Base-by-base conservation (phyloP, 2,797 vertebrate genomes). In the Loris lydekkerianus region DNA sequence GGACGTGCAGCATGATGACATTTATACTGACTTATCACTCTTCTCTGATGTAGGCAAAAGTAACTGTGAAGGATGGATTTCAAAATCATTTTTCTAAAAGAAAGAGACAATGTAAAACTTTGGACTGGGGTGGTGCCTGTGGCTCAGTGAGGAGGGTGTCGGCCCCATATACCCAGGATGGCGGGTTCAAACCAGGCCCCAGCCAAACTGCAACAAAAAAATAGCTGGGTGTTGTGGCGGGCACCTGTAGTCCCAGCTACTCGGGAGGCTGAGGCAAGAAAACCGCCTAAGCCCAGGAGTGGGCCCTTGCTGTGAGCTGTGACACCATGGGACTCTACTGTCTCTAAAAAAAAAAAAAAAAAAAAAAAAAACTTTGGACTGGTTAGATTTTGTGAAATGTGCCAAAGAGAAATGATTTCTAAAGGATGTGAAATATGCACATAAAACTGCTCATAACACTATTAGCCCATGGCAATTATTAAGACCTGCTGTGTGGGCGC, bases 11-110 rank as follows among this genome's bases (percentile, higher is more conserved):
- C 49, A 14, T 3, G 46, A 46, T 53, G 49, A 53, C 4, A 53
- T 46, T 46, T 46, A 0, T 13, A 0, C 3, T 2, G 0, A 9
- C 23, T 43, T 11, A 5, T 10, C 10, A 3, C 0, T 27, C n/a
- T 18, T 61, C 60, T 46, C 91, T 4, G 67, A 15, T 1, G 11
- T 2, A 14, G 46, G 37, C 58, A n/a, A 10, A 75, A 20, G 67
- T 1, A 7, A 25, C 49, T 1, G 2, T 5, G 40, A 3, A 10
- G 80, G 46, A 46, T 1, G 0, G 65, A 10, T 18, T 29, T 34
- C 7, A 10, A 0, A 21, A n/a, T 18, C 73, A n/a, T 72, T 46
- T 49, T 25, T 63, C 34, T n/a, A 0, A 75, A 18, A 49, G 80
- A 34, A 60, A 31, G 58, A 11, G 0, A 8, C 15, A 1, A 27